Evolutionary conservation across 2,888 invertebrate species (phyloP).

Genomic region (Tinea semifulvella): DNA sequence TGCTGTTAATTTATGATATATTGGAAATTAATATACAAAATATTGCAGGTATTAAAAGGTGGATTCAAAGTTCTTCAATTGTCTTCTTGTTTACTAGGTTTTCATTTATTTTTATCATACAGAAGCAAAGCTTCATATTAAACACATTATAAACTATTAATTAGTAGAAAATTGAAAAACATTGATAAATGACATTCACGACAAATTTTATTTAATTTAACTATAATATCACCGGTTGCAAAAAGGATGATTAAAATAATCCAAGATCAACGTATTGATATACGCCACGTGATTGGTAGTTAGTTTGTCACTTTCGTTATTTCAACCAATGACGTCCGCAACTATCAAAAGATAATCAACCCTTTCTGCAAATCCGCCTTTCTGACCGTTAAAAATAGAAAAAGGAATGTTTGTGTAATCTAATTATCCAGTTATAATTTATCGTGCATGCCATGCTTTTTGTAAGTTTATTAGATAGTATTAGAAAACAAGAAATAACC

Average conservation of each 20-base stretch:
- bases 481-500: slow-evolving; percentile 32
- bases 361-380: too few relatives aligned
- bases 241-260: too few relatives aligned
- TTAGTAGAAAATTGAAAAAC: slow-evolving; percentile 31
- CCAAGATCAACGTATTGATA: too few relatives aligned
- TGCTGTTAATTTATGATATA: slow-evolving; percentile 13
- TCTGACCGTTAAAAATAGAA: too few relatives aligned
- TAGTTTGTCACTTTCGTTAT: too few relatives aligned
- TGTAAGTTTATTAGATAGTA: slow-evolving; percentile 2
- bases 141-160: too few relatives aligned
- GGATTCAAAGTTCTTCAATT: slow-evolving; percentile 16
- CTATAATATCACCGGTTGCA: too few relatives aligned
- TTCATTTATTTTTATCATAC: background rate
- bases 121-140: background rate
- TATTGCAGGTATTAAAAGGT: slow-evolving; percentile 1
- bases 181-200: slow-evolving; percentile 23
- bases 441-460: slow-evolving; percentile 33
- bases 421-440: slow-evolving; percentile 14
- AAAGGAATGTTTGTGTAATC: too few relatives aligned
- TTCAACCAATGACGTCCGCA: too few relatives aligned
- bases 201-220: slow-evolving; percentile 17
- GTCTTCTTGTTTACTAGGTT: slow-evolving; percentile 10
- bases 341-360: too few relatives aligned
- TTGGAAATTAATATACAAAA: slow-evolving; percentile 13
- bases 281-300: too few relatives aligned